Percentiles rank a stretch among this genome's conserved stretches.
Conservation (phyloP, 2,797 vertebrate genomes). For the Gallirallus australis region DNA sequence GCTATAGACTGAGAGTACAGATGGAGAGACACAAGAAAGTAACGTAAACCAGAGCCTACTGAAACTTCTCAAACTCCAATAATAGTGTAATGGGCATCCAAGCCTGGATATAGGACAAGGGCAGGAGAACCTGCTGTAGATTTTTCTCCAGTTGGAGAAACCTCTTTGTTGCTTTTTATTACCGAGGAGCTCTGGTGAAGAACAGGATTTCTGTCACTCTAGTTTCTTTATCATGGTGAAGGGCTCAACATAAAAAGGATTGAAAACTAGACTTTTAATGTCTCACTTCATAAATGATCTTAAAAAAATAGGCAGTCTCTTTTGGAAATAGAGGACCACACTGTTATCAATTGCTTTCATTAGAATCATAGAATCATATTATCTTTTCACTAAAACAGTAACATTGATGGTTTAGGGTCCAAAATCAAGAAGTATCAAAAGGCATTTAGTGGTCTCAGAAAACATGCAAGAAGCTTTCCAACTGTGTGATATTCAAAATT, state of each 20-base stretch:
- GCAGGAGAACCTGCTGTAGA: not conserved
- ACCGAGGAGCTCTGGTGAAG: not conserved
- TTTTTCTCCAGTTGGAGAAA: not conserved
- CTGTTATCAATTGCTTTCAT: not conserved
- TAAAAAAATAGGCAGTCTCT: not conserved
- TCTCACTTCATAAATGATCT: not conserved
- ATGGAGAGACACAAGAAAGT: not conserved
- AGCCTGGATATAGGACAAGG: not conserved
- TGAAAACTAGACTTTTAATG: not conserved
- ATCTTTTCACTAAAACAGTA: not conserved
- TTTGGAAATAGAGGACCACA: not conserved
- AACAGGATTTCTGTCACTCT: not conserved
- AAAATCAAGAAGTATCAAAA: not conserved
- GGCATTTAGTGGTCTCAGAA: not conserved
- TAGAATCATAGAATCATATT: not conserved
- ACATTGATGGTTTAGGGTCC: not conserved
- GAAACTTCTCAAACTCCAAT: not conserved
- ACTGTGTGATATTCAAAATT: not conserved
- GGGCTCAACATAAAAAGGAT: not conserved
- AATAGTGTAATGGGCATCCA: not conserved
- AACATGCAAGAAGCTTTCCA: not conserved
- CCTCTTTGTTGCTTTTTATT: not conserved
- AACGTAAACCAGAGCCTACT: not conserved
- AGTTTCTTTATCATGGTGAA: not conserved
- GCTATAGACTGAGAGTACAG: not conserved